Evolutionary conservation across 64 coral and sea anemone genomes (phyloP).

Genomic region (Porites australiensis): DNA sequence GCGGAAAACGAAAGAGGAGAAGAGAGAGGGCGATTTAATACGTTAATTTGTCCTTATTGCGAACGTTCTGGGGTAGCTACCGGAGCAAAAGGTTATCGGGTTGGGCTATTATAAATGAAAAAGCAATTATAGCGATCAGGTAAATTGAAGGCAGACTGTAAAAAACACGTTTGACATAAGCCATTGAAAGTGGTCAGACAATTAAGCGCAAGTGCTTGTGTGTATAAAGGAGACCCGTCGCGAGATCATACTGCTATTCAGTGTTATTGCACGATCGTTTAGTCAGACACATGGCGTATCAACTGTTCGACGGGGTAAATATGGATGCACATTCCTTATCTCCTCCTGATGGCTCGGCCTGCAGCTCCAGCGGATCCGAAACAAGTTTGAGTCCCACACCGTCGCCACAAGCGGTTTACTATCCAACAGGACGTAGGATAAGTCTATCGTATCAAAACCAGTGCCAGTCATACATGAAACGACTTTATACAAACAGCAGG

Average conservation of each 20-base stretch:
- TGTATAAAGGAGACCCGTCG: neutral
- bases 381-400: slow-evolving; percentile 67
- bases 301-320: slow-evolving; percentile 9
- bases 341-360: slow-evolving; percentile 40
- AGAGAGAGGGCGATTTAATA: slow-evolving; percentile 20
- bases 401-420: slow-evolving; percentile 17
- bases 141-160: slow-evolving; percentile 25
- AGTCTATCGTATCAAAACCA: slow-evolving; percentile 45
- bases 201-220: neutral
- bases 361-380: slow-evolving; percentile 73
- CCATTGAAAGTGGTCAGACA: slow-evolving; percentile 13
- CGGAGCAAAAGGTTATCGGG: slow-evolving; percentile 70
- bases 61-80: slow-evolving; percentile 39
- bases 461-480: slow-evolving; percentile 76
- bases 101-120: slow-evolving; percentile 71
- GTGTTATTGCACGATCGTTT: neutral
- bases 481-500: slow-evolving; percentile 81
- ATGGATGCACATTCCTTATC: slow-evolving; percentile 29
- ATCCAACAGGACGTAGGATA: slow-evolving; percentile 29
- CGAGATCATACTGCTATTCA: neutral
- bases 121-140: slow-evolving; percentile 60
- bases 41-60: neutral
- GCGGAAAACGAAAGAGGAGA: slow-evolving; percentile 53
- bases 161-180: slow-evolving; percentile 38
- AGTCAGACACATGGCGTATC: neutral